phyloP scores from a whole-genome alignment of 2,113 vertebrate genomes.

The Fregata magnificens region DNA sequence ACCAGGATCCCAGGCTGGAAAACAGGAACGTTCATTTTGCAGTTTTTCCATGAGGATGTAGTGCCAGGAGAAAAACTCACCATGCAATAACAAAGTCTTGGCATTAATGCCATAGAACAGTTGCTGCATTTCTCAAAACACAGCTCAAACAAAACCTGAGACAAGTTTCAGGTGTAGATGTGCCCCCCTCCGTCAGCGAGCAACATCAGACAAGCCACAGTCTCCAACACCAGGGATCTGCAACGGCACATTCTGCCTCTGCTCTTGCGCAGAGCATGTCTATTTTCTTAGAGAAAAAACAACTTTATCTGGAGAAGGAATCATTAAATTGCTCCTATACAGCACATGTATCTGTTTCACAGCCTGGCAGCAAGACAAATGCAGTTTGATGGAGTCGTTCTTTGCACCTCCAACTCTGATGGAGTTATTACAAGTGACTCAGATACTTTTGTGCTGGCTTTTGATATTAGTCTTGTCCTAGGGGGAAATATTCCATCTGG shows the following conservation, averaged over 20 bases:
- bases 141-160: neutral
- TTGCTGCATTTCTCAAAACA: neutral
- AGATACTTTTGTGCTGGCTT: conserved; percentile 14
- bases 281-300: neutral
- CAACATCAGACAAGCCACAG: neutral
- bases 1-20: neutral
- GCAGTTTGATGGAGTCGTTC: neutral
- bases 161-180: neutral
- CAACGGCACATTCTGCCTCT: neutral
- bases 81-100: neutral
- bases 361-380: neutral
- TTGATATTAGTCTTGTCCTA: neutral
- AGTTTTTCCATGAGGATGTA: neutral
- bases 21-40: neutral
- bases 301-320: neutral
- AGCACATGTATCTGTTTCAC: neutral
- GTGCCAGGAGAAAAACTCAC: neutral
- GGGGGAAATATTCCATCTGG: conserved; percentile 46
- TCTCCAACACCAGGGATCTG: neutral
- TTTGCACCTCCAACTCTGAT: neutral
- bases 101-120: neutral
- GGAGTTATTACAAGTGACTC: conserved; percentile 11
- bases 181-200: fast-evolving
- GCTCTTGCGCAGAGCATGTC: neutral
- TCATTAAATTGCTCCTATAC: neutral